Conservation (phyloP, 2,888 invertebrate genomes). For the Troides helena region DNA sequence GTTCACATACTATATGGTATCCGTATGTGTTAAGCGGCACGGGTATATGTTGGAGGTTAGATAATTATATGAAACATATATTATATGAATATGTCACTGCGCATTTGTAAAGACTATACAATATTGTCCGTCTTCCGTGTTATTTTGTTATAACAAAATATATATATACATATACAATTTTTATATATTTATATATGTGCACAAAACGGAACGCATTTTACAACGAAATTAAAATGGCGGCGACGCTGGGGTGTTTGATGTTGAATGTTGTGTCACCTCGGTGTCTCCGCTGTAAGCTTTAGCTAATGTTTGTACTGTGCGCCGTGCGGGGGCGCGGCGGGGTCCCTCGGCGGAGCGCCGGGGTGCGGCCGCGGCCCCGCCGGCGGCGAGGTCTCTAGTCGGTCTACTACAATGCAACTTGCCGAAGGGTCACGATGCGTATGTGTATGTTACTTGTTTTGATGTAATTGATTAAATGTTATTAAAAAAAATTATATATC, state of each 20-base stretch:
- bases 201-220: constrained; percentile 30
- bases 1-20: too few relatives aligned
- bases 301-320: constrained; percentile 25
- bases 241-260: background rate
- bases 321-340: constrained; percentile 13
- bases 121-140: constrained; percentile 35
- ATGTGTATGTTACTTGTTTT: constrained; percentile 78
- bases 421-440: constrained; percentile 63
- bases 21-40: too few relatives aligned
- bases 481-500: constrained; percentile 53
- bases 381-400: constrained; percentile 60
- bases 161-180: constrained; percentile 2
- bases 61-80: background rate
- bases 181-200: constrained; percentile 19
- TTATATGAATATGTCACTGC: background rate
- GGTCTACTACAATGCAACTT: constrained; percentile 73
- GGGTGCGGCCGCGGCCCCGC: constrained; percentile 12
- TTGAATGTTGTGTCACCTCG: background rate
- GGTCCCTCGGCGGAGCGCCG: constrained; percentile 24
- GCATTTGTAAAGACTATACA: constrained; percentile 8
- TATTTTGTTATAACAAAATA: constrained; percentile 27
- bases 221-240: constrained; percentile 22
- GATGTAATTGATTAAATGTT: constrained; percentile 79
- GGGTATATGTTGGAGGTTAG: too few relatives aligned
- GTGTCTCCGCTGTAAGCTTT: constrained; percentile 28